Base-by-base conservation (phyloP, 30 jellyfish, hydroid and myxozoan genomes). In the Clytia hemisphaerica region DNA sequence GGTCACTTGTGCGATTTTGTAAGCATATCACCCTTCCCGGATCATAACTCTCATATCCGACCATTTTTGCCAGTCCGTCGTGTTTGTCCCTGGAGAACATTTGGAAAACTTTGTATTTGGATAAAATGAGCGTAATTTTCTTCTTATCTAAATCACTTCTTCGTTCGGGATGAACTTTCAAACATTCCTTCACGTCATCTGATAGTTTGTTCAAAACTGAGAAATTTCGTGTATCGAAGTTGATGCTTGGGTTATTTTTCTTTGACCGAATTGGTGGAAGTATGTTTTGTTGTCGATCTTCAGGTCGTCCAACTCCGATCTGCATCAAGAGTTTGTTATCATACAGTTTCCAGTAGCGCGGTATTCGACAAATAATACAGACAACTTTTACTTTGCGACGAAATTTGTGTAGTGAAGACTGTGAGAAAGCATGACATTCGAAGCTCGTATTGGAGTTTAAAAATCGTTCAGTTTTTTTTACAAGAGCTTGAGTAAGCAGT, bases 11-110 rank as follows among this genome's bases (percentile, higher is more conserved):
- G 36, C 94, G 44, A 32, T 75, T 83, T 72, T 81, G 94, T 7
- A 81, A 36, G 36, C 82, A 51, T 24, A 81, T 46, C 40, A 81
- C 88, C 25, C 94, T 54, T 18, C 94, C 94, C 54, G 64, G 63
- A 30, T 72, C 88, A 37, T 81, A 81, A 31, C 86, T 73, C 9
- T 46, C 60, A 9, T 46, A 46, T 4, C 60, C 60, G 2, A 46
- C 24, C 30, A n/a, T 3, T 3, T 31, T 3, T 4, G 30, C 19
- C 2, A 46, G 19, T 27, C 19, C 19, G 19, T 9, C 60, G 30
- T 46, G 30, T 46, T 46, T 46, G 5, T 46, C 60, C 24, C 24
- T 31, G 10, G 60, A 31, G 60, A 46, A 46, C 19, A 46, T n/a
- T 4, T 46, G 60, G 24, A 46, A 46, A 9, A 46, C 19, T 31